These are phyloP conservation scores for Microctenopoma steveboyesi DNA, from an alignment of 2,797 vertebrate species.

Conservation along the genomic window DNA sequence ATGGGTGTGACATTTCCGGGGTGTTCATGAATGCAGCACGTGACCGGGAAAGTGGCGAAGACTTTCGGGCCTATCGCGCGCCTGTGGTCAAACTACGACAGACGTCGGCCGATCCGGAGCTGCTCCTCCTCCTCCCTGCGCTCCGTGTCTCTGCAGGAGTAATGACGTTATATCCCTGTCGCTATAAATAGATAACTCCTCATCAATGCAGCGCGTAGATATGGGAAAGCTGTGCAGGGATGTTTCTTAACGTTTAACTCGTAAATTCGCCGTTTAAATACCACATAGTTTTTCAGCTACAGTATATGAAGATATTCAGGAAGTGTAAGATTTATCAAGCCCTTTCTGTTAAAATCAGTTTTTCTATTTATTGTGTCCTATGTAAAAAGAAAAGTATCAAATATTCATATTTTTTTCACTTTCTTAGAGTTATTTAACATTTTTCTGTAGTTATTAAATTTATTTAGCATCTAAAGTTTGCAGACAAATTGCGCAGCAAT, in stretches of 20 bases:
- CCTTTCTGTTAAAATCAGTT: no score
- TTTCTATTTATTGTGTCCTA: no score
- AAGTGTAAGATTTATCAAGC: not conserved
- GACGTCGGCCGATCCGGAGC: conserved; percentile 59
- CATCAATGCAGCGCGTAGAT: not conserved
- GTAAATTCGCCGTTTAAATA: not conserved
- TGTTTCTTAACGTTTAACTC: not conserved
- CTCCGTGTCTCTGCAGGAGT: not conserved
- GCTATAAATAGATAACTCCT: conserved; percentile 43
- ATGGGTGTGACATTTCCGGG: conserved; percentile 19
- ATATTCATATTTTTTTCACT: no score
- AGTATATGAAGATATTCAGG: not conserved
- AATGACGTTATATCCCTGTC: conserved; percentile 23
- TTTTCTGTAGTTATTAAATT: no score
- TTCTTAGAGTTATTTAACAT: no score
- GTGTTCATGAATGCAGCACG: conserved; percentile 36
- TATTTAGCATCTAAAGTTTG: no score
- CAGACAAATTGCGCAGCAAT: no score
- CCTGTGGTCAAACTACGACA: conserved; percentile 44
- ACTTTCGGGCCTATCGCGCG: conserved; percentile 56
- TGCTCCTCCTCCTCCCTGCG: conserved; percentile 55
- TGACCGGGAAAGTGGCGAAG: conserved; percentile 17
- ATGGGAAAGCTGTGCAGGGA: not conserved
- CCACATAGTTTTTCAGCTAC: not conserved
- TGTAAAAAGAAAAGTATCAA: no score